Conservation (phyloP, 1,140 invertebrate genomes). For the Formica selysi region DNA sequence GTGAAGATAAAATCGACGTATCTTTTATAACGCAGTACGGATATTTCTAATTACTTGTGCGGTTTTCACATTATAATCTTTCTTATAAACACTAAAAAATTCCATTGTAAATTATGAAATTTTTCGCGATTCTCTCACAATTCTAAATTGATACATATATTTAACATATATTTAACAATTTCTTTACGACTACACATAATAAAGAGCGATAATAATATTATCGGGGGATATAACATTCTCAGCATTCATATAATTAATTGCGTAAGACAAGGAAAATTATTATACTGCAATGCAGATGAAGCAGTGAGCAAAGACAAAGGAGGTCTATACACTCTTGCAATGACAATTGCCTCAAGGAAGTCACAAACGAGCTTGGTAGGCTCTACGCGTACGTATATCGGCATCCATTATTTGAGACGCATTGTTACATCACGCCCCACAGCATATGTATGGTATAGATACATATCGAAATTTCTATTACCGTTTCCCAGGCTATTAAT, state of each 20-base stretch:
- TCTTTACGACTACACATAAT: background rate
- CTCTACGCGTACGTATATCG: background rate
- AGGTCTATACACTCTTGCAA: background rate
- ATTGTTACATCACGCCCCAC: constrained; percentile 52
- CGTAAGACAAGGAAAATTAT: constrained; percentile 9
- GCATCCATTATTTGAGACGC: constrained; percentile 41
- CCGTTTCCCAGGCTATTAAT: constrained; percentile 54
- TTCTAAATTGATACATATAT: too few relatives aligned
- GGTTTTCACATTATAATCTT: background rate
- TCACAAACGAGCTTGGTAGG: constrained; percentile 37
- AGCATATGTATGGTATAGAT: constrained; percentile 52
- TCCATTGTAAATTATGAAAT: background rate
- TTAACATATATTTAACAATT: background rate
- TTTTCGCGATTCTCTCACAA: background rate
- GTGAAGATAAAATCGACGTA: background rate
- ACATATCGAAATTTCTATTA: constrained; percentile 78
- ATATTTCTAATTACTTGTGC: background rate
- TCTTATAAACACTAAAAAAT: background rate
- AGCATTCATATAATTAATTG: background rate
- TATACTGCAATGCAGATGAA: background rate
- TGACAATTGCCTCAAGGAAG: constrained; percentile 41
- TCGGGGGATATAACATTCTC: background rate
- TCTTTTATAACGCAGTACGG: background rate
- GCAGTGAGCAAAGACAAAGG: constrained; percentile 19
- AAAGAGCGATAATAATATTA: background rate